phyloP scores from a whole-genome alignment of 2,797 vertebrate genomes.

The Cuculus canorus region DNA sequence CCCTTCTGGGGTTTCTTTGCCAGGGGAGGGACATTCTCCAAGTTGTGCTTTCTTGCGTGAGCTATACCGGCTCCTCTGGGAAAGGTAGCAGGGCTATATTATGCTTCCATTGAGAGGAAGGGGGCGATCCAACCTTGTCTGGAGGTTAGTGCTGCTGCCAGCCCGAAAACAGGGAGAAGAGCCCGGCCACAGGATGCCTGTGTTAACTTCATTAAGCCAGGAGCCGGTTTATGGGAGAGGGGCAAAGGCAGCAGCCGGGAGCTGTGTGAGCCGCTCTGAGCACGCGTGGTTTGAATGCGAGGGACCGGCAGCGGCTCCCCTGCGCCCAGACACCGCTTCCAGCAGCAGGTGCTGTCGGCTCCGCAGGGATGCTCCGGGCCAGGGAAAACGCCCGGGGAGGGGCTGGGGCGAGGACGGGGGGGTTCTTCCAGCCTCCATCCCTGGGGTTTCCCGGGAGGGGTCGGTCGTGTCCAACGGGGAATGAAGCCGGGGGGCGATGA shows the following conservation, averaged over 20 bases:
- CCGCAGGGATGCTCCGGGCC: background rate
- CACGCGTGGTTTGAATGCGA: background rate
- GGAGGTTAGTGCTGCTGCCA: background rate
- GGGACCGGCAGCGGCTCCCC: background rate
- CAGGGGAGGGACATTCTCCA: background rate
- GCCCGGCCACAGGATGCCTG: background rate
- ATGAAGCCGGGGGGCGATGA: background rate
- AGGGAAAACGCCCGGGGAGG: background rate
- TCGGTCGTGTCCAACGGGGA: background rate
- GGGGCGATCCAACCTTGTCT: background rate
- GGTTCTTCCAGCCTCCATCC: background rate
- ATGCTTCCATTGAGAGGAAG: background rate
- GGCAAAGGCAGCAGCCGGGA: background rate
- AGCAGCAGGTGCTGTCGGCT: constrained; percentile 18
- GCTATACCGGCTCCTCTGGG: background rate
- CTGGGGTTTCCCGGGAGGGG: background rate
- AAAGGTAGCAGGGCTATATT: background rate
- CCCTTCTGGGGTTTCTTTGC: background rate
- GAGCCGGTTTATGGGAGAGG: background rate
- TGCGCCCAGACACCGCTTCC: background rate
- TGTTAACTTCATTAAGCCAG: background rate
- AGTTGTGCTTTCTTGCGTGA: background rate
- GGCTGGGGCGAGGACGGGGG: background rate
- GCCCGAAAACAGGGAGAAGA: background rate
- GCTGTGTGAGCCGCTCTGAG: background rate